Evolutionary conservation across 2,888 invertebrate genomes (phyloP), one percentile per base, ranked within the genome.

Genomic region (Callyntrura sp.): DNA sequence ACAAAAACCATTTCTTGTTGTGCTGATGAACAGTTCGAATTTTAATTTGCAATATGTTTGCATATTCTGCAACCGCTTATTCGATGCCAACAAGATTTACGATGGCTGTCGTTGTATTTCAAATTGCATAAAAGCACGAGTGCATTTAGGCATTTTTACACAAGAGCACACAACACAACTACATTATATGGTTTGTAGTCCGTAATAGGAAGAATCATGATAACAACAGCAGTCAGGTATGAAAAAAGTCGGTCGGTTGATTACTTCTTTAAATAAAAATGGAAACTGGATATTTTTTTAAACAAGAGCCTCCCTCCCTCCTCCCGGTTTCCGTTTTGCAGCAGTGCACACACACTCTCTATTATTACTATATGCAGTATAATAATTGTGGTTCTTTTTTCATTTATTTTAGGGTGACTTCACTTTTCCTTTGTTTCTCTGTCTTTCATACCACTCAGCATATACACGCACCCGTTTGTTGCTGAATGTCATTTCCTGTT

Each of bases 401-500:
- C n/a, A n/a, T n/a, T n/a, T n/a, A n/a, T 60, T 68, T 51, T 2
- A 70, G 14, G 65, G 43, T 45, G 70, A 35, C 51, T 85, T 76
- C 76, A 85, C 73, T 76, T 60, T 76, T 85, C 35, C 76, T 78
- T 68, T 62, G 78, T 86, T 62, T 83, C 45, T 25, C 35, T 55
- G 2, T 51, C 25, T 6, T 14, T 23, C 57, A n/a, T n/a, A n/a
- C 35, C 45, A 23, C 60, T 25, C 70, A 84, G 9, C 70, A 4
- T 45, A 23, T 28, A 55, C 55, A 78, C 48, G 12, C 17, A 76
- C 70, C 3, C 17, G 45, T 70, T 17, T 12, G n/a, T 70, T 17
- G 55, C 78, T 84, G 90, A 90, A 87, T 90, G 90, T 90, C 90
- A 88, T 90, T 90, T 90, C 90, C 90, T 90, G 90, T 87, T 57